These are phyloP conservation scores for Heptranchias perlo DNA, from an alignment of 2,113 vertebrate species.

Conservation along the genomic window DNA sequence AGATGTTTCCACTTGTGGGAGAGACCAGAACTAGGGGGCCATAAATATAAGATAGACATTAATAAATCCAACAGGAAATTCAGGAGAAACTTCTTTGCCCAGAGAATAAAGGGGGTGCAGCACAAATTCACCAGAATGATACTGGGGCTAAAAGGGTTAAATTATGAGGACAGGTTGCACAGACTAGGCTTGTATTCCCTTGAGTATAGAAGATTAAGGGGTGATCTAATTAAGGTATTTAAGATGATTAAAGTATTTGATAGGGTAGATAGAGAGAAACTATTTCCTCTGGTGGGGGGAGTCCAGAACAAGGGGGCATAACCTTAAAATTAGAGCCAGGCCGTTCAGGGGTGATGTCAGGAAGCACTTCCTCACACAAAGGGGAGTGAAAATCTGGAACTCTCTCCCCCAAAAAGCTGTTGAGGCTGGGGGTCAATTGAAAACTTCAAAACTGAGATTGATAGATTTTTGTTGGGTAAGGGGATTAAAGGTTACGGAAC, in stretches of 20 bases:
- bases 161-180: not conserved
- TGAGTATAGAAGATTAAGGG: not conserved
- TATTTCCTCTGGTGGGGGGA: not conserved
- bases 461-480: not conserved
- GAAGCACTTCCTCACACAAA: no score
- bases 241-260: not conserved
- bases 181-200: not conserved
- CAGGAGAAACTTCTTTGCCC: not conserved
- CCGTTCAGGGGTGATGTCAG: no score
- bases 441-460: not conserved
- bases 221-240: not conserved
- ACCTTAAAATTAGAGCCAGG: no score
- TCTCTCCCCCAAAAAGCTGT: not conserved
- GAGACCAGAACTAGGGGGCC: not conserved
- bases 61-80: not conserved
- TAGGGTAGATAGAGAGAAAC: not conserved
- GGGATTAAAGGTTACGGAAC: not conserved
- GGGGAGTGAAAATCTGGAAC: not conserved
- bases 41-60: not conserved
- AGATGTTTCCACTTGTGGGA: not conserved
- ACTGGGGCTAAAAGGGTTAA: not conserved
- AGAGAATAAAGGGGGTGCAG: not conserved
- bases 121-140: no score
- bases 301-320: not conserved
- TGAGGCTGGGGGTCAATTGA: not conserved